A percentile compares a stretch with the other conserved stretches of the same genome.
Conservation (phyloP, 2,113 vertebrate species). For the Lasiurus cinereus region DNA sequence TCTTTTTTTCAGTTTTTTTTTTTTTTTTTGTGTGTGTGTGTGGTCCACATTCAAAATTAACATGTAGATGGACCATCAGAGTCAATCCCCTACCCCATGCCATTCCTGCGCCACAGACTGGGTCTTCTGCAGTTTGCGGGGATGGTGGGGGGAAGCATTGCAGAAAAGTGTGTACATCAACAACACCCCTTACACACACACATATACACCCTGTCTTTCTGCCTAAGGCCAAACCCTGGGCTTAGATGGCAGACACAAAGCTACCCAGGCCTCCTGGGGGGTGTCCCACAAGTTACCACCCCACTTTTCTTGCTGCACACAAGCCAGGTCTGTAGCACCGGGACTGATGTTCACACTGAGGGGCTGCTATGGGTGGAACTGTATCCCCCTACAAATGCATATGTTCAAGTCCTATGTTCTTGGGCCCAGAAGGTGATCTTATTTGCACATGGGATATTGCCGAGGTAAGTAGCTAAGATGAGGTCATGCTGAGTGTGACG, state of each 20-base stretch:
- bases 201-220: not conserved
- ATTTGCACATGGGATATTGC: not conserved
- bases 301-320: not conserved
- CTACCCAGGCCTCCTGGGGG: not conserved
- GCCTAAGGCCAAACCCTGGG: not conserved
- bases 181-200: not conserved
- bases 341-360: no score
- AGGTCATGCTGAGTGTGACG: not conserved
- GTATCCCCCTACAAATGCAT: not conserved
- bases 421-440: not conserved
- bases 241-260: not conserved
- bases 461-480: not conserved
- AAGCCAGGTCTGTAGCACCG: not conserved
- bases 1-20: not conserved
- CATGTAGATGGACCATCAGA: rapidly evolving
- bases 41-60: not conserved
- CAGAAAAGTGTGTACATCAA: not conserved
- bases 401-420: not conserved
- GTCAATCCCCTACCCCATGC: no score
- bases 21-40: no score
- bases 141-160: no score
- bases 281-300: not conserved
- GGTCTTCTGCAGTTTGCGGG: not conserved
- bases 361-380: not conserved
- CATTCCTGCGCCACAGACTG: not conserved